Base-by-base conservation (phyloP, 2,113 vertebrate species). In the Peromyscus leucopus region DNA sequence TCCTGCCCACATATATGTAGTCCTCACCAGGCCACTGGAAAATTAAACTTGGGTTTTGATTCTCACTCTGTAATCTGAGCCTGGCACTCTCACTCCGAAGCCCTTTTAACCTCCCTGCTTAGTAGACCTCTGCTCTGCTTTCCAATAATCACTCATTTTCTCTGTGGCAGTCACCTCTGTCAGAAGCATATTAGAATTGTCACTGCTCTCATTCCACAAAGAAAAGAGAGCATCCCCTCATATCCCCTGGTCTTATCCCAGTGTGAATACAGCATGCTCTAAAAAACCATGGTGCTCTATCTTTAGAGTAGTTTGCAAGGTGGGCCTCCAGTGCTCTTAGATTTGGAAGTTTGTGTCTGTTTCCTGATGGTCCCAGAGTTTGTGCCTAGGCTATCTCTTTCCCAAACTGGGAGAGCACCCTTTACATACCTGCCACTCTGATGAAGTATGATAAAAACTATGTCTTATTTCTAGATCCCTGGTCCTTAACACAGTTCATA, bases 121-220 rank as follows among this genome's bases (percentile, higher is more conserved):
- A 94, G 96, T 90, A 96, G 96, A 75, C 94, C 95, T 95, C 82
- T 36, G 21, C 97, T 97, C 94, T 85, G 91, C 93, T 87, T 96
- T 87, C 95, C 95, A 95, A 1, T 96, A 93, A 97, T 97, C 97
- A 83, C 93, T 97, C 98, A 97, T 93, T 86, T 94, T 93, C 98
- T 96, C 94, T 28, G 96, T 98, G 97, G 97, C 98, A 96, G 97
- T 96, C 97, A 97, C 98, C 97, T 96, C 98, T 97, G 98, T 98
- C 97, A 98, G 75, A 88, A 92, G 94, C 97, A 97, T 97, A 96
- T 97, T 96, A 96, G 91, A 97, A 79, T 46, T 91, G 94, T 92
- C 95, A 96, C 95, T 31, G 10, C 63, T 96, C 79, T 96, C 94
- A 85, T 96, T 96, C 86, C 69, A 93, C 94, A 95, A 78, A 89